phyloP scores from a whole-genome alignment of 2,797 vertebrate species.

The Notolepis coatsorum region DNA sequence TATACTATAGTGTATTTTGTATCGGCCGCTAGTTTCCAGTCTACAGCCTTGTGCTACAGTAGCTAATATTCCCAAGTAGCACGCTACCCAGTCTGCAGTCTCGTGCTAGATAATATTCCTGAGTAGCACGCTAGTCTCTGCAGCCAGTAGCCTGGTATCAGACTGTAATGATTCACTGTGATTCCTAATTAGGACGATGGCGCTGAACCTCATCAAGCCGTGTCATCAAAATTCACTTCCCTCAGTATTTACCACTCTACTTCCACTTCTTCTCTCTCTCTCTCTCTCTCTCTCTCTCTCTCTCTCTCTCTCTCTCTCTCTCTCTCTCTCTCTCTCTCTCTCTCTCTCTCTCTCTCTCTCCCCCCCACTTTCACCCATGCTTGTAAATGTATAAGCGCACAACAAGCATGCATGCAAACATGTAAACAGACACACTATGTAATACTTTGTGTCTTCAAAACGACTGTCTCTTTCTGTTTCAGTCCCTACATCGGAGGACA shows the following conservation, averaged over 20 bases:
- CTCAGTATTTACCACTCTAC: background rate
- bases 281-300: background rate
- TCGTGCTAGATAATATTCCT: too few species aligned
- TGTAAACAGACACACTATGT: too few species aligned
- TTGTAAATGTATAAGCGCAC: too few species aligned
- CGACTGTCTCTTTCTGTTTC: conserved; percentile 16
- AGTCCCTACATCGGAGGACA: conserved; percentile 94
- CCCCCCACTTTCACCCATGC: background rate
- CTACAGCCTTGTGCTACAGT: too few species aligned
- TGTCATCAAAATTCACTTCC: conserved; percentile 36
- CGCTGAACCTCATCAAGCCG: conserved; percentile 21
- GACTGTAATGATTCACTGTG: conserved; percentile 11
- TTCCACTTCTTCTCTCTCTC: background rate
- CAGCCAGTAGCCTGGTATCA: background rate
- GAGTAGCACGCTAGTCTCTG: background rate
- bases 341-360: conserved; percentile 5
- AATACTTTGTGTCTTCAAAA: background rate
- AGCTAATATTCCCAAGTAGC: conserved; percentile 21
- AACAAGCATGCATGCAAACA: too few species aligned
- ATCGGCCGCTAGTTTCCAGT: too few species aligned
- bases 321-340: conserved; percentile 4
- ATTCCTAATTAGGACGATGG: conserved; percentile 46
- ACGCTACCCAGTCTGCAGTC: conserved; percentile 13
- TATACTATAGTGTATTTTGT: background rate
- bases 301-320: background rate